Percentiles rank a stretch among this genome's conserved stretches.
These are phyloP conservation scores for Pecten maximus DNA, from an alignment of 2,888 invertebrate genomes.

Conservation along the genomic window DNA sequence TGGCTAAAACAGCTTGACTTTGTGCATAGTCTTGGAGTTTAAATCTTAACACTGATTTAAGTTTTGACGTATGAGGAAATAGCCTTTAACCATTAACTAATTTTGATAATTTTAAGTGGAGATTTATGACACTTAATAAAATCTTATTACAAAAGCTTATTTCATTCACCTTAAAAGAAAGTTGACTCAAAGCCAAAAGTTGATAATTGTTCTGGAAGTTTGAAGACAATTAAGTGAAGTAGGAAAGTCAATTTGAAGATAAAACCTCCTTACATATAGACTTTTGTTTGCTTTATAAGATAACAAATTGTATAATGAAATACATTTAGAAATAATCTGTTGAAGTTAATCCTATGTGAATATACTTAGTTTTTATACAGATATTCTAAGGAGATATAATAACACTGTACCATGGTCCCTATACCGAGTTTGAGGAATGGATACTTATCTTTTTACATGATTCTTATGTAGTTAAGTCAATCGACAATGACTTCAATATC, in stretches of 20 bases:
- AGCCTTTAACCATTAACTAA: conserved; percentile 11
- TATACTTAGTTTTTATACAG: neutral
- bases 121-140: neutral
- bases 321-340: conserved; percentile 3
- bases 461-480: too few relatives aligned
- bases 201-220: neutral
- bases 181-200: conserved; percentile 8
- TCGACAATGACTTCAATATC: too few relatives aligned
- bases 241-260: conserved; percentile 18
- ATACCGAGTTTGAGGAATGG: neutral
- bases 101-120: conserved; percentile 1
- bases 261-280: neutral
- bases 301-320: conserved; percentile 23
- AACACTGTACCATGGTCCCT: neutral
- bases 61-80: neutral
- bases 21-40: neutral
- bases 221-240: conserved; percentile 5
- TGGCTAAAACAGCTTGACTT: conserved; percentile 9
- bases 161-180: neutral
- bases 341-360: conserved; percentile 5
- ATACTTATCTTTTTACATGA: neutral
- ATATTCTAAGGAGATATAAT: neutral
- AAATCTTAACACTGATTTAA: neutral
- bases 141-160: neutral
- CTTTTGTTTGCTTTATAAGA: conserved; percentile 17